phyloP scores from a whole-genome alignment of 2,888 invertebrate species.

The Noctua comes region DNA sequence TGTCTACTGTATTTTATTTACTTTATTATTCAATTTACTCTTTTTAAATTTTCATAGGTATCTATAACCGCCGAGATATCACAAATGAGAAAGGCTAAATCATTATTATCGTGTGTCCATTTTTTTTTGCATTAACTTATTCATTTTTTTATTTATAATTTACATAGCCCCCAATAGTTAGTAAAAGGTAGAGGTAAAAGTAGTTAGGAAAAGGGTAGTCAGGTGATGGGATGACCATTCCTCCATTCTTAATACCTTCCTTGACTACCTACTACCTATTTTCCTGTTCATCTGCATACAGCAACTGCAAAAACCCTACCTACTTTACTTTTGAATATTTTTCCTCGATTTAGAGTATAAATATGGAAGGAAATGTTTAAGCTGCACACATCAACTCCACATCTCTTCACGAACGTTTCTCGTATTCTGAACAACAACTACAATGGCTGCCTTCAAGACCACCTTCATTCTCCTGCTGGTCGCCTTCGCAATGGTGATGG shows the following conservation, averaged over 20 bases:
- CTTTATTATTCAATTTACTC: too few relatives aligned
- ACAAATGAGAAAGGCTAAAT: too few relatives aligned
- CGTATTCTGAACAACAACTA: neutral
- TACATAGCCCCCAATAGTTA: neutral
- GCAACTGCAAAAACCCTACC: neutral
- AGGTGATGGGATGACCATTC: neutral
- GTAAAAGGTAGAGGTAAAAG: too few relatives aligned
- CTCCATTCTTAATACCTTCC: too few relatives aligned
- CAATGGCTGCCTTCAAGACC: constrained; percentile 43
- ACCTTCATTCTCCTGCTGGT: constrained; percentile 41
- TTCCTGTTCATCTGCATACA: neutral
- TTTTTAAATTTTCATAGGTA: too few relatives aligned
- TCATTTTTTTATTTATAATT: too few relatives aligned
- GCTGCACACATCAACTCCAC: constrained; percentile 12
- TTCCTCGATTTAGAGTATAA: constrained; percentile 23
- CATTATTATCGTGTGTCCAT: too few relatives aligned
- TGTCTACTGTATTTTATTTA: too few relatives aligned
- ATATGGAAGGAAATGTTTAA: neutral
- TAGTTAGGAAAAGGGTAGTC: too few relatives aligned
- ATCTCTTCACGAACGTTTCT: constrained; percentile 25
- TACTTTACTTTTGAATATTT: neutral
- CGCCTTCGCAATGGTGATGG: constrained; percentile 50
- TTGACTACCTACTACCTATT: neutral
- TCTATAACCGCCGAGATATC: too few relatives aligned
- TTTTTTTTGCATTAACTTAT: too few relatives aligned